These are phyloP conservation scores for Pentamera pediparva DNA, from an alignment of 53 echinoderm and acorn worm genomes.

Conservation along the genomic window DNA sequence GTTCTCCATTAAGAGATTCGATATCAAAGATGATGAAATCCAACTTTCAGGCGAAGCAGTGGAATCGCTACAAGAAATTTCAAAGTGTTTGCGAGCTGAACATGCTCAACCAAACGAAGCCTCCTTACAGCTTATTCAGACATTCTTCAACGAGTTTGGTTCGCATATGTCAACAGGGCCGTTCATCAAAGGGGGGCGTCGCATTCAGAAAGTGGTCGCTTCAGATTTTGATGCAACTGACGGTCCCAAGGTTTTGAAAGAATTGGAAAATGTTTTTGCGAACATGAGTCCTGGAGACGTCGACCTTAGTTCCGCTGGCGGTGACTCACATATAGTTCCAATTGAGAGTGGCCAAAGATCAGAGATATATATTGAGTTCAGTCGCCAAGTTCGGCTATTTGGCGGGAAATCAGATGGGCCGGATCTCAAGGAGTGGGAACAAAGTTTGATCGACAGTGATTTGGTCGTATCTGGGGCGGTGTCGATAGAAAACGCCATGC, in stretches of 20 bases:
- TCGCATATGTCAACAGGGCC: not conserved
- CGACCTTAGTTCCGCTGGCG: not conserved
- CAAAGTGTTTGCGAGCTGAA: no score
- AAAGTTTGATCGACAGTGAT: not conserved
- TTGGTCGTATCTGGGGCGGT: not conserved
- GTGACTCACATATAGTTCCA: not conserved
- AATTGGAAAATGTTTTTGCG: not conserved
- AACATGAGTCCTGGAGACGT: not conserved
- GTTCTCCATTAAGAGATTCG: not conserved
- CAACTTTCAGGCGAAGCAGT: no score
- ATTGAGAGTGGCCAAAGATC: not conserved
- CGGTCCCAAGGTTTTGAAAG: not conserved
- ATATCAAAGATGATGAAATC: no score
- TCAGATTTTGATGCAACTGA: not conserved
- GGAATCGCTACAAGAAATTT: no score
- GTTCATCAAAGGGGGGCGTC: not conserved
- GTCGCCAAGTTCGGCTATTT: not conserved
- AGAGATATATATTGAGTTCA: not conserved
- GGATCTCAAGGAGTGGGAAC: not conserved
- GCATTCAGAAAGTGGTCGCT: not conserved
- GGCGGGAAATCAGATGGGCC: not conserved
- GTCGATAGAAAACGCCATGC: not conserved
- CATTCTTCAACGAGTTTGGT: not conserved
- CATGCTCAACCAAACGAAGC: no score
- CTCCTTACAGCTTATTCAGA: no score